A percentile compares a stretch with the other conserved stretches of the same genome.
phyloP scores from a whole-genome alignment of 2,797 vertebrate species.

The Poeciliopsis paucimaculata region DNA sequence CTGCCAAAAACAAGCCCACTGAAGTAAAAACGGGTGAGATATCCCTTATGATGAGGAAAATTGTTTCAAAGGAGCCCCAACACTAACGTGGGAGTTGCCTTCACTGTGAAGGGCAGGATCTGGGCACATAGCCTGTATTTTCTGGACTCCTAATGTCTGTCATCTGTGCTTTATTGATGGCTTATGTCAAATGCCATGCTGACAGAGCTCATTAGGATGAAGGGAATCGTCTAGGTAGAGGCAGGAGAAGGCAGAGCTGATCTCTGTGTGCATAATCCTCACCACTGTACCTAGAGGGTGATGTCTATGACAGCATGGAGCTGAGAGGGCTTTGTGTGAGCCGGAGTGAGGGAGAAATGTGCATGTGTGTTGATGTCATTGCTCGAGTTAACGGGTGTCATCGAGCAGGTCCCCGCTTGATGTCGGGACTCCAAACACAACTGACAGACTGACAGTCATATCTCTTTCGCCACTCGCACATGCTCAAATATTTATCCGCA shows the following conservation, averaged over 20 bases:
- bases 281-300: slow-evolving; percentile 73
- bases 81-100: slow-evolving; percentile 37
- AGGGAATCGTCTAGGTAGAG: slow-evolving; percentile 71
- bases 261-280: slow-evolving; percentile 82
- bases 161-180: slow-evolving; percentile 77
- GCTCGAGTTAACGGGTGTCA: slow-evolving; percentile 78
- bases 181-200: slow-evolving; percentile 84
- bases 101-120: slow-evolving; percentile 21
- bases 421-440: slow-evolving; percentile 73
- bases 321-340: slow-evolving; percentile 73
- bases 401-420: slow-evolving; percentile 79
- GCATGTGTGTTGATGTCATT: slow-evolving; percentile 63
- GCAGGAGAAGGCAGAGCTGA: slow-evolving; percentile 76
- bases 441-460: slow-evolving; percentile 84
- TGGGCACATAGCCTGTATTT: slow-evolving; percentile 59
- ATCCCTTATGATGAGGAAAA: neutral
- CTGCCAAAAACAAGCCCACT: neutral
- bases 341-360: slow-evolving; percentile 30
- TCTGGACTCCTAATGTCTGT: slow-evolving; percentile 64
- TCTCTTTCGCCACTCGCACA: slow-evolving; percentile 73
- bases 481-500: slow-evolving; percentile 72
- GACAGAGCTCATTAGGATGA: slow-evolving; percentile 83
- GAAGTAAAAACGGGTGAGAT: neutral
- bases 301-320: slow-evolving; percentile 86
- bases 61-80: slow-evolving; percentile 20